Evolutionary conservation across 1,140 invertebrate genomes (phyloP).

Genomic region (Lanistes nyassanus): DNA sequence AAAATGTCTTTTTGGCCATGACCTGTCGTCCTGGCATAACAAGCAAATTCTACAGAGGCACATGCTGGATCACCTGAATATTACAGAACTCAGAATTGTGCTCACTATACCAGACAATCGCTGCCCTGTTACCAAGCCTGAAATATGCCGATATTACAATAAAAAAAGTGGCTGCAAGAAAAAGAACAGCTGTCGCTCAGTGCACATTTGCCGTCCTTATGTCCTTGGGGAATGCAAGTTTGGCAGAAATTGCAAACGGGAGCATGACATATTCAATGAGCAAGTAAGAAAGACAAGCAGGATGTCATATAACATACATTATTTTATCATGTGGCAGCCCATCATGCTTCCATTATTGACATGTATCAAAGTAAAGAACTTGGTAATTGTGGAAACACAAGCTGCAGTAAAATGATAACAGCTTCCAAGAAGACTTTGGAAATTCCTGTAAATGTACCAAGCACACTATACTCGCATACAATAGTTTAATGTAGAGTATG

Average conservation of each 20-base stretch:
- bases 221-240: constrained; percentile 19
- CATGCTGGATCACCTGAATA: constrained; percentile 17
- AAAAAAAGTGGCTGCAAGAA: background rate
- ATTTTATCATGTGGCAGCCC: no score
- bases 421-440: no score
- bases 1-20: no score
- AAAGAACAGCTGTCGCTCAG: background rate
- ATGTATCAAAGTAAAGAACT: no score
- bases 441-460: no score
- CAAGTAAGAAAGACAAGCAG: background rate
- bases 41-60: background rate
- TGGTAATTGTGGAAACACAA: no score
- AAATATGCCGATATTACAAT: constrained; percentile 20
- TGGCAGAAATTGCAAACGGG: constrained; percentile 4
- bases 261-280: background rate
- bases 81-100: background rate
- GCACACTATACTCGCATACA: no score
- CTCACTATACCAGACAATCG: background rate
- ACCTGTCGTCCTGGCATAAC: no score
- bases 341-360: no score
- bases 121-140: background rate
- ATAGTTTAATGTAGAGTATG: no score
- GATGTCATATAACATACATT: no score
- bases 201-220: constrained; percentile 14
- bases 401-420: no score